phyloP scores from a whole-genome alignment of 2,797 vertebrate species.

The Acomys russatus region DNA sequence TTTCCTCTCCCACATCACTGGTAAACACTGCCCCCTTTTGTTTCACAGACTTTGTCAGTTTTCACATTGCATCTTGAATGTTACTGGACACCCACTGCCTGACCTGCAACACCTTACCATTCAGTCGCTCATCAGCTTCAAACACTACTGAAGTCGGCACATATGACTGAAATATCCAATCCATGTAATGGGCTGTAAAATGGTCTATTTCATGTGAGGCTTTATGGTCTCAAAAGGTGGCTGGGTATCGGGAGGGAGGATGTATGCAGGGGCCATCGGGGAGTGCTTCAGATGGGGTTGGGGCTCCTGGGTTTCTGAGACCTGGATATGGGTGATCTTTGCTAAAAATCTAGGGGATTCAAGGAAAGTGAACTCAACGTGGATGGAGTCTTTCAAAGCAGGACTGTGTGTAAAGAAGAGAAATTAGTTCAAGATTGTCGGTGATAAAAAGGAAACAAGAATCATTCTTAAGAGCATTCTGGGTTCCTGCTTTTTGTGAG shows the following conservation, averaged over 20 bases:
- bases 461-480: neutral
- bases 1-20: neutral
- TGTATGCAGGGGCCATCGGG: accelerated
- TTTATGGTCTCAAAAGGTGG: neutral
- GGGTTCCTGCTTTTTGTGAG: neutral
- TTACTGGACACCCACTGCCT: neutral
- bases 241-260: no score
- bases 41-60: neutral
- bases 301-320: neutral
- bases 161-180: neutral
- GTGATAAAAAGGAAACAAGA: neutral
- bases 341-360: neutral
- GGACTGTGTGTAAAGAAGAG: neutral
- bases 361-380: conserved; percentile 42
- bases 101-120: neutral
- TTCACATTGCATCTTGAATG: neutral
- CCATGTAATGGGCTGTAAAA: neutral
- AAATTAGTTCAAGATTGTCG: neutral
- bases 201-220: neutral
- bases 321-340: neutral
- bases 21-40: neutral
- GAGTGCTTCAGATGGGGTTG: neutral
- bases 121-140: neutral
- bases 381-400: neutral
- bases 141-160: neutral